These are phyloP conservation scores for Zaprionus ornatus DNA, from an alignment of 1,140 invertebrate genomes.

Conservation along the genomic window DNA sequence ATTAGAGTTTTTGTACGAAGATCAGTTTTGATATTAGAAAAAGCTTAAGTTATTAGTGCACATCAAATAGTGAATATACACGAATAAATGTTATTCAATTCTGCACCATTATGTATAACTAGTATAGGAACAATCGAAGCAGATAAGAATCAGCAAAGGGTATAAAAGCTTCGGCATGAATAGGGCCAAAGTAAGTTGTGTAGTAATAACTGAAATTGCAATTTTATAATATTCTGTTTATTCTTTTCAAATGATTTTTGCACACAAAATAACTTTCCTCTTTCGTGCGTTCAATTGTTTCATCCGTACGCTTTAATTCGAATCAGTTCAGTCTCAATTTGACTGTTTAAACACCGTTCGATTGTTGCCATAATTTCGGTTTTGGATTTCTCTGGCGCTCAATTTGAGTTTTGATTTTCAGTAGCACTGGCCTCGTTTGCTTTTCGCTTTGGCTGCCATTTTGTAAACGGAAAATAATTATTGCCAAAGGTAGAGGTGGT, in stretches of 20 bases:
- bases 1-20: no score
- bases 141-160: no score
- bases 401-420: conserved; percentile 9
- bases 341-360: not conserved
- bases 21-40: no score
- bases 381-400: not conserved
- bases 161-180: no score
- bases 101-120: no score
- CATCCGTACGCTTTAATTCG: not conserved
- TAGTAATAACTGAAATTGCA: not conserved
- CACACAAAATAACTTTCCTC: not conserved
- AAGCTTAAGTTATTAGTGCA: no score
- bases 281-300: not conserved
- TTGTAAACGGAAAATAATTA: conserved; percentile 82
- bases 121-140: no score
- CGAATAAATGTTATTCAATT: no score
- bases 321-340: not conserved
- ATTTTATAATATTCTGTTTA: conserved; percentile 1
- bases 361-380: not conserved
- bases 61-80: no score
- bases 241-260: not conserved
- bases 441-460: conserved; percentile 50
- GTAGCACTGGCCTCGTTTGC: not conserved
- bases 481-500: conserved; percentile 41
- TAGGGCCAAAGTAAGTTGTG: not conserved